A percentile compares a stretch with the other conserved stretches of the same genome.
Evolutionary conservation across 2,888 invertebrate genomes (phyloP).

Genomic region (Cloeon dipterum): DNA sequence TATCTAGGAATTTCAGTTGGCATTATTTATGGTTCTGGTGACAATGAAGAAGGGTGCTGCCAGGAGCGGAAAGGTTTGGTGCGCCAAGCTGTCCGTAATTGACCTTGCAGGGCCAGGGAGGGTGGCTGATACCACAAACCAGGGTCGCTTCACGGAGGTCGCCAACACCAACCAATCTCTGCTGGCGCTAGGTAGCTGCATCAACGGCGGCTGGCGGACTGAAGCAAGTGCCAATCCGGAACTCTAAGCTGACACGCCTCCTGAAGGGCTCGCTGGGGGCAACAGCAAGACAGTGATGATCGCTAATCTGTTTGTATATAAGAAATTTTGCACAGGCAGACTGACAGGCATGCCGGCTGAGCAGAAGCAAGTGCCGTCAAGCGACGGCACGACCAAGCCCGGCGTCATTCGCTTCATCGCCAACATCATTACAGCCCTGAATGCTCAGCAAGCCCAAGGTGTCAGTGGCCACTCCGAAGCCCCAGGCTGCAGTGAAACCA

Average conservation of each 20-base stretch:
- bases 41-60: background rate
- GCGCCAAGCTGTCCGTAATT: slow-evolving; percentile 77
- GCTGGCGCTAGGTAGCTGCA: slow-evolving; percentile 53
- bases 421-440: too few species aligned
- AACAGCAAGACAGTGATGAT: slow-evolving; percentile 90
- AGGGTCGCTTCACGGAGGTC: slow-evolving; percentile 72
- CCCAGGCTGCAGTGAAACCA: too few species aligned
- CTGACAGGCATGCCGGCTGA: too few species aligned
- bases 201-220: slow-evolving; percentile 66
- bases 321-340: too few species aligned
- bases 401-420: too few species aligned
- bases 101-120: slow-evolving; percentile 87
- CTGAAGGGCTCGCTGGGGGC: slow-evolving; percentile 84
- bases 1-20: too few species aligned
- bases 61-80: background rate
- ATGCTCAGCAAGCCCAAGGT: too few species aligned
- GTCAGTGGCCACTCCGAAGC: too few species aligned
- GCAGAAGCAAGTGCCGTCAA: too few species aligned
- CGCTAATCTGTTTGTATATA: slow-evolving; percentile 73
- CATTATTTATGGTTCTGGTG: background rate
- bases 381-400: too few species aligned
- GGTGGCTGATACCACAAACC: slow-evolving; percentile 67
- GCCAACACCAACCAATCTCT: slow-evolving; percentile 85
- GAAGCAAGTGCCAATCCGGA: slow-evolving; percentile 66
- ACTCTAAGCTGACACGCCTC: slow-evolving; percentile 75